Percentiles rank a stretch among this genome's conserved stretches.
Evolutionary conservation across 2,797 vertebrate species (phyloP).

Genomic region (Hippopotamyrus pictus): DNA sequence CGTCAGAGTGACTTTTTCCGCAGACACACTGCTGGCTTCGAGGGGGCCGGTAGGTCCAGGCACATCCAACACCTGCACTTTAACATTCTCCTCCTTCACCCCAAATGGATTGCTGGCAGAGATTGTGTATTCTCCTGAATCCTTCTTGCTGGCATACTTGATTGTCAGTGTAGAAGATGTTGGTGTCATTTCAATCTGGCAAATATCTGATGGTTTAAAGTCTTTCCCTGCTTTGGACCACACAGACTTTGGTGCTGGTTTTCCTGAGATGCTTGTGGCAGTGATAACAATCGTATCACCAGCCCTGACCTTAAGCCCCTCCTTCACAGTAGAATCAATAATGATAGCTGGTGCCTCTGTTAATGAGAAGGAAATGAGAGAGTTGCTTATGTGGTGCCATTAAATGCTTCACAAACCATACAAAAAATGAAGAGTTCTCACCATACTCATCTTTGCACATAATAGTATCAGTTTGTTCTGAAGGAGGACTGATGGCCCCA

Average conservation of each 20-base stretch:
- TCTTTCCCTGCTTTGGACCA: slow-evolving; percentile 98
- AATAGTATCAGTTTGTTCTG: slow-evolving; percentile 88
- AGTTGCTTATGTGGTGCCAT: neutral
- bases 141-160: slow-evolving; percentile 91
- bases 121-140: slow-evolving; percentile 92
- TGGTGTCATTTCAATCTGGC: slow-evolving; percentile 80
- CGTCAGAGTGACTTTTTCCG: slow-evolving; percentile 88
- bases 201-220: slow-evolving; percentile 88
- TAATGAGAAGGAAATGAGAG: slow-evolving; percentile 30
- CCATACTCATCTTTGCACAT: slow-evolving; percentile 93
- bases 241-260: slow-evolving; percentile 85
- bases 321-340: slow-evolving; percentile 85
- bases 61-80: slow-evolving; percentile 90
- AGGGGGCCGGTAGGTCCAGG: slow-evolving; percentile 85
- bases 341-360: slow-evolving; percentile 89
- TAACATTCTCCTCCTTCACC: slow-evolving; percentile 85
- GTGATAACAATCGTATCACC: slow-evolving; percentile 88
- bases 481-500: slow-evolving; percentile 90
- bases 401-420: neutral
- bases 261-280: slow-evolving; percentile 91
- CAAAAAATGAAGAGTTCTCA: slow-evolving; percentile 49
- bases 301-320: slow-evolving; percentile 88
- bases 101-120: slow-evolving; percentile 96
- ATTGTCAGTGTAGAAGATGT: slow-evolving; percentile 83
- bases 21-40: slow-evolving; percentile 83